A percentile compares a stretch with the other conserved stretches of the same genome.
Evolutionary conservation across 2,888 invertebrate genomes (phyloP).

Genomic region (Mermis nigrescens): DNA sequence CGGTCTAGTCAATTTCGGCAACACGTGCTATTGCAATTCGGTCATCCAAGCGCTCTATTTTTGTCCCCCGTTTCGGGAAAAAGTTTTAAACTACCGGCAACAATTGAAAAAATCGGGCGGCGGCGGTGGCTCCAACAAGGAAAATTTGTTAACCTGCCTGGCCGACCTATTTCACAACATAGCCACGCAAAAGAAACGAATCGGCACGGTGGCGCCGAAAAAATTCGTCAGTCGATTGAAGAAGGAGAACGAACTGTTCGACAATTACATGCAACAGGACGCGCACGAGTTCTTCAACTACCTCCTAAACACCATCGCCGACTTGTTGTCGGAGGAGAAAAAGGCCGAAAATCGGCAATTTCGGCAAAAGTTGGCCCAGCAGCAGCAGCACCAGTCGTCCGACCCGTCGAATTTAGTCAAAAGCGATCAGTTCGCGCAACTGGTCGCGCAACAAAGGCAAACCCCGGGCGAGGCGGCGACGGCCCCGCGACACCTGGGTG

Average conservation of each 20-base stretch:
- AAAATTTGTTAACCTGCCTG: conserved; percentile 85
- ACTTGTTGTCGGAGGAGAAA: conserved; percentile 50
- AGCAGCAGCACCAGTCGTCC: background rate
- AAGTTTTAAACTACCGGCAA: conserved; percentile 81
- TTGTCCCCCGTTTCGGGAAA: conserved; percentile 95
- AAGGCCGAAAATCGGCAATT: conserved; percentile 13
- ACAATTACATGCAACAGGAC: conserved; percentile 99
- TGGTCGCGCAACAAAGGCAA: conserved; percentile 4
- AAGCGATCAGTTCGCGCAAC: background rate
- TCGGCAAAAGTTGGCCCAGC: background rate
- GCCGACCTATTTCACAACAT: conserved; percentile 97
- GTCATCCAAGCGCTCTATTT: conserved; percentile 97
- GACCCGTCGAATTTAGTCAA: background rate
- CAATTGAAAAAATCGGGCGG: conserved; percentile 32
- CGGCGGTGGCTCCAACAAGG: conserved; percentile 44
- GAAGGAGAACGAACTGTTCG: conserved; percentile 97
- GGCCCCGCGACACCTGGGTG: conserved; percentile 67
- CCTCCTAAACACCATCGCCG: conserved; percentile 91
- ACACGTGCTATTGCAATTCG: conserved; percentile 98
- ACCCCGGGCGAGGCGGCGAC: background rate
- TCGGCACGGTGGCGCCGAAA: conserved; percentile 96
- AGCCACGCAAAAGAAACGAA: conserved; percentile 97
- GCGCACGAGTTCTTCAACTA: conserved; percentile 99
- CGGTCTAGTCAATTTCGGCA: conserved; percentile 98
- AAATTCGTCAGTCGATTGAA: conserved; percentile 92